Base-by-base conservation (phyloP, 2,113 vertebrate species). In the Centropristis striata region DNA sequence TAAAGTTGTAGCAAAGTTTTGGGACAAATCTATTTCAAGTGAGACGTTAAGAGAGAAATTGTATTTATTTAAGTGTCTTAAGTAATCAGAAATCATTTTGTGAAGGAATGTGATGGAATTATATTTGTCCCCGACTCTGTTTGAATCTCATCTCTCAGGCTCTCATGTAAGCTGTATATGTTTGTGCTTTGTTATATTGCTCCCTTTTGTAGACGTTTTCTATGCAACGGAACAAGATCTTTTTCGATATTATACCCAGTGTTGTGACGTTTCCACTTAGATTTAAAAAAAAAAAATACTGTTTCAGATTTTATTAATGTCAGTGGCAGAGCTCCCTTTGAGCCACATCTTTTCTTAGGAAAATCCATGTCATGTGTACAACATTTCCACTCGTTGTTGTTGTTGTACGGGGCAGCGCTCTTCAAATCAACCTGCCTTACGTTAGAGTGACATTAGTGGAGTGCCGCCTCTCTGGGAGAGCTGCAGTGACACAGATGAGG, bases 141-240 rank as follows among this genome's bases (percentile, higher is more conserved):
- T 80, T 59, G 67, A 79, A 78, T 77, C 53, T 78, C 74, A 89
- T 91, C 86, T 90, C 93, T 95, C 94, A 94, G 94, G 92, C 93
- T 89, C 75, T 77, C 41, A 13, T 71, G 49, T 84, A 83, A 87
- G 83, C 89, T 91, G 73, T 83, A 77, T 81, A 66, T 90, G 86
- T 91, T 75, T 78, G 54, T 82, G 82, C 79, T 91, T 90, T 88
- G 83, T 91, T 91, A 85, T 86, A 72, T 90, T 85, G 58, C 78
- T 53, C 85, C 75, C 93, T 94, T 93, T 91, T 90, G 75, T 94
- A 95, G 91, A 90, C 25, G 72, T 93, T 92, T 94, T 94, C 94
- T 95, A 95, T 96, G 94, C 93, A 95, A 94, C 58, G 69, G 72
- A 87, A 86, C 61, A 83, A 84, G 81, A 69, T 89, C 50, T 91